Conservation (phyloP, 2,113 vertebrate species). For the Prunella fulvescens region DNA sequence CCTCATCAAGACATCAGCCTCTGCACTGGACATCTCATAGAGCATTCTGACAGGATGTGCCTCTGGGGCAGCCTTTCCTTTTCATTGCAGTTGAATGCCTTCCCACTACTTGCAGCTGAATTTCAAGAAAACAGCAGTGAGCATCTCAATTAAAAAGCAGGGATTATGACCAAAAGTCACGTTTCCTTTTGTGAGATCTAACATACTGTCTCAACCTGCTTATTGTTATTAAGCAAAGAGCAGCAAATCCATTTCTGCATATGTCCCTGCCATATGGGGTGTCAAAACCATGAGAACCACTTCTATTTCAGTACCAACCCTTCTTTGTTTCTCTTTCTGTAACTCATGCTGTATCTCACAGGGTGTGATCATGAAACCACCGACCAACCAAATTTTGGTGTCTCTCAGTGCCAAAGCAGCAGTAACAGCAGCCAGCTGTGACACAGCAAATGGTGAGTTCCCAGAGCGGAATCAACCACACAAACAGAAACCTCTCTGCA, state of each 20-base stretch:
- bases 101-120: not conserved
- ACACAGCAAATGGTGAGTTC: not conserved
- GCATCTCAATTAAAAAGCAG: not conserved
- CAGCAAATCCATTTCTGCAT: not conserved
- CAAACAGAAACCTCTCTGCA: not conserved
- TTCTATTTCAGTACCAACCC: not conserved
- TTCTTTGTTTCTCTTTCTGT: not conserved
- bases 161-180: not conserved
- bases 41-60: not conserved
- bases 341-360: not conserved
- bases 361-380: not conserved
- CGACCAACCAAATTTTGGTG: not conserved
- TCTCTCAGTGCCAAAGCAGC: not conserved
- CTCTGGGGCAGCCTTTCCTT: not conserved
- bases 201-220: not conserved
- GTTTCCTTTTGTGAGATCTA: not conserved
- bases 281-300: not conserved
- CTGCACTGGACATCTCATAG: not conserved
- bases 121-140: not conserved
- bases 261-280: not conserved
- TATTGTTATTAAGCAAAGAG: slow-evolving; percentile 1
- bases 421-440: not conserved
- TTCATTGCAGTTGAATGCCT: not conserved
- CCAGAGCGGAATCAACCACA: not conserved
- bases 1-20: not conserved